These are phyloP conservation scores for Barbus barbus DNA, from an alignment of 2,113 vertebrate genomes.

Conservation along the genomic window DNA sequence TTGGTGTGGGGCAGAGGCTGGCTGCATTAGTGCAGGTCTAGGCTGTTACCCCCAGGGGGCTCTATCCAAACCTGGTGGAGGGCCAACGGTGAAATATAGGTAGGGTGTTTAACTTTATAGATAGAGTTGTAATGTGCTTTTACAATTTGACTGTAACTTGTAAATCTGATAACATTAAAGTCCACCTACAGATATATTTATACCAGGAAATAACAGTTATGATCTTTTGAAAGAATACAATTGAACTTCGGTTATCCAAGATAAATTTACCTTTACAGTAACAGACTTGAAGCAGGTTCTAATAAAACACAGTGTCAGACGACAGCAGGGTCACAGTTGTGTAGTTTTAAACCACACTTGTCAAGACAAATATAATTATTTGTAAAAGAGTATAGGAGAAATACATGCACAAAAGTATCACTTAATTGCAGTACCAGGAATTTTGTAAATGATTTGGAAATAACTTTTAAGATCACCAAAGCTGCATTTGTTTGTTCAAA, in stretches of 20 bases:
- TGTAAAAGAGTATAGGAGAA: background rate
- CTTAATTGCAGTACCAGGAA: background rate
- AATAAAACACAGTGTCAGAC: background rate
- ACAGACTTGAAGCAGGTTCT: background rate
- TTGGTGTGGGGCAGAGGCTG: conserved; percentile 86
- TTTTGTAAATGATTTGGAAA: background rate
- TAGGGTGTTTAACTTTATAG: conserved; percentile 37
- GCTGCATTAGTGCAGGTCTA: conserved; percentile 86
- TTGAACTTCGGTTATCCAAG: no score
- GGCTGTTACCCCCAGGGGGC: conserved; percentile 86
- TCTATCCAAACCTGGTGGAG: conserved; percentile 82
- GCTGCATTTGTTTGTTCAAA: background rate
- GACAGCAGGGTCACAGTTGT: background rate
- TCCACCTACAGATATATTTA: background rate
- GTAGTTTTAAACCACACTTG: background rate
- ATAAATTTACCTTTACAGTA: background rate
- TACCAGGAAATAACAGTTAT: background rate
- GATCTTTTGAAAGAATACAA: no score
- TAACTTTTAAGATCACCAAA: background rate
- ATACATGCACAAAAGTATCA: background rate
- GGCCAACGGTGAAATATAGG: conserved; percentile 83
- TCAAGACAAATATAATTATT: background rate
- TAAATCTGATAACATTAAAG: background rate
- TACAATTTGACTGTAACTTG: background rate
- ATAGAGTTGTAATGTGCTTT: background rate